A percentile compares a stretch with the other conserved stretches of the same genome.
Evolutionary conservation across 2,888 invertebrate species (phyloP).

Genomic region (Congeria kusceri): DNA sequence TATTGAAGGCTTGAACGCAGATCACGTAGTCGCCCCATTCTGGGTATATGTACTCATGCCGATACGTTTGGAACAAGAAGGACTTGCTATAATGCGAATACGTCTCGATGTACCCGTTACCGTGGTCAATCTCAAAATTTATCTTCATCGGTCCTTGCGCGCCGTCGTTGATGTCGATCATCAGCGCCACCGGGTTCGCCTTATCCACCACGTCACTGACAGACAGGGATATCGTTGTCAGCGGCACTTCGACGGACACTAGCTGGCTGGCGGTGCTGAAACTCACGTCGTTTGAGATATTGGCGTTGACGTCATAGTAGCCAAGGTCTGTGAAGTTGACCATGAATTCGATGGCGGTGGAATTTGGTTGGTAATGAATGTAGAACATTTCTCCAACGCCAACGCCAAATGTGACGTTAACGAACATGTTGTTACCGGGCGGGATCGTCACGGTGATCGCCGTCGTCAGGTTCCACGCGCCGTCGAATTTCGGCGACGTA

Average conservation of each 20-base stretch:
- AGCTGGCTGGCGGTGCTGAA: conserved; percentile 55
- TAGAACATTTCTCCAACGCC: conserved; percentile 74
- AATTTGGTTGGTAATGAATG: conserved; percentile 60
- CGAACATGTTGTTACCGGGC: conserved; percentile 73
- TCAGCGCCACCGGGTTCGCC: conserved; percentile 69
- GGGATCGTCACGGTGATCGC: conserved; percentile 73
- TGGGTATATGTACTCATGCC: conserved; percentile 72
- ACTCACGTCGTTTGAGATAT: conserved; percentile 78
- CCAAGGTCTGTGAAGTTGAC: conserved; percentile 74
- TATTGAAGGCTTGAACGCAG: conserved; percentile 77
- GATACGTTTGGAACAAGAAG: conserved; percentile 67
- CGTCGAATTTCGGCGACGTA: conserved; percentile 53
- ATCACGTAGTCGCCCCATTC: conserved; percentile 82
- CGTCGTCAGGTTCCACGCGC: conserved; percentile 71
- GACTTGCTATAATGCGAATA: conserved; percentile 53
- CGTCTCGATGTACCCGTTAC: conserved; percentile 71
- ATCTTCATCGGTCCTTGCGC: conserved; percentile 72
- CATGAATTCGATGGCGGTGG: conserved; percentile 61
- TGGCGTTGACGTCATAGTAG: conserved; percentile 72
- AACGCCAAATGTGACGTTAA: conserved; percentile 77
- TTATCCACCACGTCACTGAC: conserved; percentile 74
- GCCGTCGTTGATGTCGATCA: conserved; percentile 76
- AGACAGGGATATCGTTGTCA: conserved; percentile 64
- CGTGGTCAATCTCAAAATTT: conserved; percentile 74
- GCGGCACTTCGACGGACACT: conserved; percentile 81